Base-by-base conservation (phyloP, 2,888 invertebrate species). In the Laspeyria flexula region DNA sequence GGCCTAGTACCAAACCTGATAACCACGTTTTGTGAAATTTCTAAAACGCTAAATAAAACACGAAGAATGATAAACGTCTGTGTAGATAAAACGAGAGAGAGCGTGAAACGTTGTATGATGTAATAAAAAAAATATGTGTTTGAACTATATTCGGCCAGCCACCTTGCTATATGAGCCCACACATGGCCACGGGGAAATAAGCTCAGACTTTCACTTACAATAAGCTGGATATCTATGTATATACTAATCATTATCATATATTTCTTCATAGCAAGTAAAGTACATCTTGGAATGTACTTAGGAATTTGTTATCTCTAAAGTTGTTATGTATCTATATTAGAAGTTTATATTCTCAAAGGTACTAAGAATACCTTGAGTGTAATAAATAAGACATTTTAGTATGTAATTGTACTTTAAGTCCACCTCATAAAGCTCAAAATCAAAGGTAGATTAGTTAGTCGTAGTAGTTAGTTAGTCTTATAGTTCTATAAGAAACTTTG, bases 121-220 rank as follows among this genome's bases (percentile, higher is more conserved):
- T 72, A 78, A 83, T 77, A 77, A 74, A 65, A 65, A 53, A 58
- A 76, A 74, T 69, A 77, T 65, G 65, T 64, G 66, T 73, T 73
- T 76, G 62, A 60, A 69, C 73, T 71, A 70, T 63, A 63, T 55
- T 38, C 27, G 40, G 46, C 43, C 40, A 43, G 37, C 29, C 55
- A 67, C 67, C 71, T 72, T 66, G 65, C 55, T 41, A 35, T 51
- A 53, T 57, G 43, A 37, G 55, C 49, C 60, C 55, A 62, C 64
- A 62, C 53, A 62, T 62, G 55, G 59, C 38, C 56, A 43, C 56
- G 66, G 11, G 56, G 52, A 70, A 68, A 71, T 55, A 61, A 55
- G 30, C 44, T 43, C 45, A 49, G 25, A 61, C 67, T 74, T 73
- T 73, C 70, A 63, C 70, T 53, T 47, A 55, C 48, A 64, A 68